phyloP scores from a whole-genome alignment of 2,888 invertebrate species.

The Dastarcus helophoroides region DNA sequence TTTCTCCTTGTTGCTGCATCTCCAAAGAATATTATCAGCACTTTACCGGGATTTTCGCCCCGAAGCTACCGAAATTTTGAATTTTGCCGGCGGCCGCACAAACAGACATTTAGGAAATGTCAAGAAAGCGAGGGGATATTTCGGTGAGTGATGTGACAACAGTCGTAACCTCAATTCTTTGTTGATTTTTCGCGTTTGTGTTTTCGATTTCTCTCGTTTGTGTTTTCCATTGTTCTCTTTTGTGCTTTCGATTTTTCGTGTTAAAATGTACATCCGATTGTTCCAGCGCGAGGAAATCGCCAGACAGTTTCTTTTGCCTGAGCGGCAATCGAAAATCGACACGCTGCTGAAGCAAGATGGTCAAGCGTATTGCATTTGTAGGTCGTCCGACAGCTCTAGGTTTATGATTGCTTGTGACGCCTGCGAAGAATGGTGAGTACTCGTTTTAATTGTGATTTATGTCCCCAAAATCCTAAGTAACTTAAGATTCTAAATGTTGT shows the following conservation, averaged over 20 bases:
- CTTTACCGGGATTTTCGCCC: too few relatives aligned
- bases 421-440: slow-evolving; percentile 88
- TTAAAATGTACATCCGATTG: slow-evolving; percentile 7
- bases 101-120: too few relatives aligned
- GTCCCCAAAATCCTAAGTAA: too few relatives aligned
- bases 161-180: neutral
- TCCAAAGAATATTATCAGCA: too few relatives aligned
- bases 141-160: slow-evolving; percentile 19
- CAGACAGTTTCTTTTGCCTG: slow-evolving; percentile 77
- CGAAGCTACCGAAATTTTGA: too few relatives aligned
- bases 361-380: slow-evolving; percentile 89
- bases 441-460: neutral
- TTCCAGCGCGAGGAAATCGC: slow-evolving; percentile 78
- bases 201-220: neutral
- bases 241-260: neutral
- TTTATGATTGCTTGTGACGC: slow-evolving; percentile 98
- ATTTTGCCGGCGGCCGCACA: too few relatives aligned
- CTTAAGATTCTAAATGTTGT: too few relatives aligned
- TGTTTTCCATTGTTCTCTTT: neutral
- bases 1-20: too few relatives aligned
- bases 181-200: neutral
- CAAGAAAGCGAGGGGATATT: slow-evolving; percentile 22
- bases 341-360: slow-evolving; percentile 79
- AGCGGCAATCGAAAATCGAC: slow-evolving; percentile 82
- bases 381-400: slow-evolving; percentile 83